Evolutionary conservation across 2,797 vertebrate species (phyloP).

Genomic region (Podargus strigoides): DNA sequence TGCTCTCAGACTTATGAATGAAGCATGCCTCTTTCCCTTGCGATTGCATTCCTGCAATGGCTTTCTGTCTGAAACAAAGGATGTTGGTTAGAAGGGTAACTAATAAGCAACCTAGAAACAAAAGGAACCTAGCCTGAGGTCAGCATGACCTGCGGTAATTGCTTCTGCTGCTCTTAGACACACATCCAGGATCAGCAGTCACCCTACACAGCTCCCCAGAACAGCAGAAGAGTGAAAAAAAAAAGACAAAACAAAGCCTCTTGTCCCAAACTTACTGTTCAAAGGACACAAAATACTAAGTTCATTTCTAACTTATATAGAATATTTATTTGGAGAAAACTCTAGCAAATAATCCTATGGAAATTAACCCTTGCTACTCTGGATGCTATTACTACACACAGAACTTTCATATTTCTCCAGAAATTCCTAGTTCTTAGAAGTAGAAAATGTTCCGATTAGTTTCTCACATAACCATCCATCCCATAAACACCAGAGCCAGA

Average conservation of each 20-base stretch:
- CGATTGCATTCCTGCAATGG: background rate
- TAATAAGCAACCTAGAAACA: background rate
- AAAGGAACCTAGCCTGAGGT: background rate
- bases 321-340: background rate
- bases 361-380: background rate
- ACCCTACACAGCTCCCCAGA: background rate
- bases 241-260: background rate
- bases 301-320: background rate
- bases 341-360: background rate
- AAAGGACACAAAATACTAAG: background rate
- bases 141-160: background rate
- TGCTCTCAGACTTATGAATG: slow-evolving; percentile 34
- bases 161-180: background rate
- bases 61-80: slow-evolving; percentile 21
- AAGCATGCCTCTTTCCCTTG: background rate
- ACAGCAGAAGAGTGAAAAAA: background rate
- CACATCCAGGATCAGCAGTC: background rate
- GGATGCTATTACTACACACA: background rate
- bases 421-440: background rate
- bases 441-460: background rate
- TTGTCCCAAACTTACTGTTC: background rate
- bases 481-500: background rate
- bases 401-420: background rate
- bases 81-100: background rate
- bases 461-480: background rate